Base-by-base conservation (phyloP, 2,113 vertebrate genomes). In the Platysteira castanea region DNA sequence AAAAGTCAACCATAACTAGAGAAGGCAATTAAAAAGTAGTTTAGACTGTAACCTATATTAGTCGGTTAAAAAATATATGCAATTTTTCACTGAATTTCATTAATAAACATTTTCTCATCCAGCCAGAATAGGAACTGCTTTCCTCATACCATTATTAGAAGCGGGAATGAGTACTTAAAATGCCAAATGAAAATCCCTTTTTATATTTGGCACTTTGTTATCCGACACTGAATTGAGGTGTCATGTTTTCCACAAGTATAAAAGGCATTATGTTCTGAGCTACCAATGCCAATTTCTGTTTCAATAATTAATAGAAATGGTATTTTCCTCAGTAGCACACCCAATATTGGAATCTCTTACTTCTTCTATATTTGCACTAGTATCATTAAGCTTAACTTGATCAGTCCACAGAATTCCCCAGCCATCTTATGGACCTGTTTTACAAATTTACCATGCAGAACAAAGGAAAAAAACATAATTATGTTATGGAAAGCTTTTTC, bases 201-300 rank as follows among this genome's bases (percentile, higher is more conserved):
- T 97, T 94, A 94, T 92, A 92, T 97, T 93, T 90, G 95, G 96
- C 87, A 91, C 56, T 71, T 83, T 64, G 93, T 89, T 78, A 93
- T 87, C 41, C 3, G 94, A 97, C 88, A 73, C 78, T 95, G 61
- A 84, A 84, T 84, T 89, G 91, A 91, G 65, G 96, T 94, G 91
- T 94, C 95, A 96, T 95, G 94, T 94, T 97, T 65, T 30, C 33
- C 77, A 44, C 80, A 94, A 87, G 96, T 96, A 97, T 97, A 97
- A 93, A 69, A 93, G 64, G 93, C 95, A 95, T 95, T 96, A 88
- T 90, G 88, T 93, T 96, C 92, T 97, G 93, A 98, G 93, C 92
- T 63, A 95, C 41, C 23, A 56, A 17, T 87, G 39, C 89, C 87
- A 75, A 80, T 85, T 96, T 94, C 93, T 74, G 64, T 92, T 71